Evolutionary conservation across 2,888 invertebrate genomes (phyloP), one percentile per base, ranked within the genome.

Genomic region (Thera obeliscata): DNA sequence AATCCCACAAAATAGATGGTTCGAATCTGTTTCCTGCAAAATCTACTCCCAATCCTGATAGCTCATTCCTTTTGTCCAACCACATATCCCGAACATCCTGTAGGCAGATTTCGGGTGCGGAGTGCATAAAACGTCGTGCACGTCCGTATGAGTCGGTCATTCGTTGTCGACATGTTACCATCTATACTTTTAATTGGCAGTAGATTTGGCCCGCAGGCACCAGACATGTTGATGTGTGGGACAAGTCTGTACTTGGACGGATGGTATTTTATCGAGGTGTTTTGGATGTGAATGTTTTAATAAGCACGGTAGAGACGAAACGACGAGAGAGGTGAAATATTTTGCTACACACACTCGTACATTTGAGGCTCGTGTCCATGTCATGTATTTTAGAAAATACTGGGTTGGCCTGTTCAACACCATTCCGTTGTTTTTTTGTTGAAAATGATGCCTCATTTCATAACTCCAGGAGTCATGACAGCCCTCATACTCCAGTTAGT

Each of bases 181-280:
- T 91, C 88, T 85, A 88, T 89, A 90, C 84, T 88, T 90, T 90
- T 91, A 91, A 93, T 93, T 91, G 92, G 88, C 86, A 84, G 82
- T 89, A 88, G 87, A 91, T 91, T 86, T 82, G 82, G 81, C 77
- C 85, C 82, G 81, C 82, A 82, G 83, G 85, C 85, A 79, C 70
- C 81, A 82, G 86, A 85, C 85, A 85, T 79, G 85, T 82, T 84
- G 82, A 84, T 82, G 83, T 82, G 79, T 85, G 83, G 83, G 74
- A 76, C 85, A 85, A 84, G 83, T 79, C 74, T 64, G 73, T 61
- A 64, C 58, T 41, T 41, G 71, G 68, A 64, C 57, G 72, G 71
- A 58, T 66, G 64, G 73, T 80, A 67, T 73, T 61, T 58, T 62
- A 55, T 48, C 22, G 36, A 22, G 35, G 11, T 33, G 38, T 56